A percentile compares a stretch with the other conserved stretches of the same genome.
Conservation (phyloP, 2,113 vertebrate species). For the Hyla sarda region DNA sequence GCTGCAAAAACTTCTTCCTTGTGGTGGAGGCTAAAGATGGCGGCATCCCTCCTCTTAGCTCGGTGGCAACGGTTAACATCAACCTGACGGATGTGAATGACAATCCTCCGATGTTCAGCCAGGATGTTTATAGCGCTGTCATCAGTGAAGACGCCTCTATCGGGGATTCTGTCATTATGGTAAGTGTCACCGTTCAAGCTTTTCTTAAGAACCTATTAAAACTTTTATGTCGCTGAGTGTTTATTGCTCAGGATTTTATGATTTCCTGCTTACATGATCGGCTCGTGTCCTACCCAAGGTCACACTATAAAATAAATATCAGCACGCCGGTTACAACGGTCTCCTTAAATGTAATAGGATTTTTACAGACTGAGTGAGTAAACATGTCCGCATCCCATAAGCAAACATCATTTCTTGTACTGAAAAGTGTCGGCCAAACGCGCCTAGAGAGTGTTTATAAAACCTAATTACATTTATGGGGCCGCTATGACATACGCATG, state of each 20-base stretch:
- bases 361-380: conserved; percentile 1
- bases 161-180: conserved; percentile 86
- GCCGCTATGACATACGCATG: neutral
- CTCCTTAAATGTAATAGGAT: conserved; percentile 11
- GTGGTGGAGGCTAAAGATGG: conserved; percentile 94
- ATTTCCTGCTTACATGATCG: neutral
- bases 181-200: conserved; percentile 64
- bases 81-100: conserved; percentile 96
- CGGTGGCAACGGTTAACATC: conserved; percentile 88
- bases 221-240: neutral
- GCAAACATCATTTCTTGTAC: conserved; percentile 1
- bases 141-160: conserved; percentile 87
- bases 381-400: neutral
- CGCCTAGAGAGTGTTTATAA: neutral
- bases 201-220: conserved; percentile 1
- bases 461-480: conserved; percentile 23
- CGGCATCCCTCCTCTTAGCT: conserved; percentile 86
- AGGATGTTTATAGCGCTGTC: conserved; percentile 82
- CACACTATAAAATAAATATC: conserved; percentile 2
- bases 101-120: conserved; percentile 88
- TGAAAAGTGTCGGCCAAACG: neutral
- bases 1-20: conserved; percentile 89
- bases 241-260: conserved; percentile 1
- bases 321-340: neutral
- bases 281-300: conserved; percentile 17